These are phyloP conservation scores for Drosophila cardini DNA, from an alignment of 1,140 invertebrate species.

Conservation along the genomic window DNA sequence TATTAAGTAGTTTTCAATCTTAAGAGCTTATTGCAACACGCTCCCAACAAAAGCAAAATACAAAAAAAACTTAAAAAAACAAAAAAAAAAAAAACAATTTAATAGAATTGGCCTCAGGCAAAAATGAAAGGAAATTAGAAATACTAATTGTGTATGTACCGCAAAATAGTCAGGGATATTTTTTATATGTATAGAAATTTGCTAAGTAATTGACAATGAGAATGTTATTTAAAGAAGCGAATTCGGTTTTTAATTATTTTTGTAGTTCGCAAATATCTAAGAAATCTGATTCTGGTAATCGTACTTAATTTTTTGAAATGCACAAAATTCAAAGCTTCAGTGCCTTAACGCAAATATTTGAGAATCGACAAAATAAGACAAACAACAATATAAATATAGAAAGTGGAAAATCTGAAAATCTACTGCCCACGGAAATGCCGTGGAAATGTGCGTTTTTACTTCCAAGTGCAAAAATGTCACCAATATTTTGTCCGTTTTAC, in stretches of 20 bases:
- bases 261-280: conserved; percentile 42
- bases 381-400: conserved; percentile 22
- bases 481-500: conserved; percentile 26
- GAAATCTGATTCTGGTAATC: conserved; percentile 27
- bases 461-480: conserved; percentile 6
- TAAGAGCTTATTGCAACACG: conserved; percentile 68
- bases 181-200: conserved; percentile 73
- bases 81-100: conserved; percentile 41
- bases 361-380: conserved; percentile 44
- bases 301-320: conserved; percentile 66
- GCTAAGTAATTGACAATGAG: conserved; percentile 39
- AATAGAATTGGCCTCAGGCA: conserved; percentile 74
- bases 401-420: conserved; percentile 29
- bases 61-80: conserved; percentile 17
- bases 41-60: conserved; percentile 45
- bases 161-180: conserved; percentile 82
- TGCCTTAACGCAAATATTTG: conserved; percentile 76
- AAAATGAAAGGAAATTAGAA: conserved; percentile 35
- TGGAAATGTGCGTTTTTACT: conserved; percentile 39
- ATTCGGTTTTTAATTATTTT: conserved; percentile 56
- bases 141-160: conserved; percentile 33
- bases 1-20: conserved; percentile 52
- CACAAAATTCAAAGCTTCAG: conserved; percentile 83
- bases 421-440: conserved; percentile 50
- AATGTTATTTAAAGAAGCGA: conserved; percentile 55